Evolutionary conservation across 2,797 vertebrate genomes (phyloP).

Genomic region (Neopelma chrysocephalum): DNA sequence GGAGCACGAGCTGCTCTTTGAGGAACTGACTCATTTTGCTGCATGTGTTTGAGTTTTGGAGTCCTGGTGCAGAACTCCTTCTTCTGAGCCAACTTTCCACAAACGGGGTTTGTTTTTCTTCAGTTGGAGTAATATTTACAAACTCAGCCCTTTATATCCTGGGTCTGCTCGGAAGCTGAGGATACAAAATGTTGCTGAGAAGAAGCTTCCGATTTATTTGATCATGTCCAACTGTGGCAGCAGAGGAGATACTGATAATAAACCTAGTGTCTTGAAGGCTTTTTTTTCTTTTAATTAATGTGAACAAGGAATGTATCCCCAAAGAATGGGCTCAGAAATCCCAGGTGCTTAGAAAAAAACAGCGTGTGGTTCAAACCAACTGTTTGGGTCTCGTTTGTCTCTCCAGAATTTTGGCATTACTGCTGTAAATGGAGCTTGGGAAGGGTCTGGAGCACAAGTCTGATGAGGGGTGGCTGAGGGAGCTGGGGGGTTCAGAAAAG

Average conservation of each 20-base stretch:
- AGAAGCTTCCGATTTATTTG: not conserved
- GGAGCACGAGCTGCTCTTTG: not conserved
- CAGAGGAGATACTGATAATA: not conserved
- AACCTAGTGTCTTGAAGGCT: not conserved
- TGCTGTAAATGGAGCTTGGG: not conserved
- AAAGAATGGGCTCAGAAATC: not conserved
- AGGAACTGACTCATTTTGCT: not conserved
- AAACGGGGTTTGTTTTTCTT: not conserved
- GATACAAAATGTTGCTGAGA: not conserved
- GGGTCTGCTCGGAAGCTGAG: not conserved
- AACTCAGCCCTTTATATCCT: not conserved
- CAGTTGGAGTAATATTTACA: not conserved
- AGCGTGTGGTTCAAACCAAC: not conserved
- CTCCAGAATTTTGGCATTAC: not conserved
- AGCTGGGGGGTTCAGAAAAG: not conserved
- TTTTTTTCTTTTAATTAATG: not conserved
- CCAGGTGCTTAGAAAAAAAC: not conserved
- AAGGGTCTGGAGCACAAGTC: not conserved
- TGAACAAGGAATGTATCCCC: not conserved
- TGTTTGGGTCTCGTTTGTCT: not conserved
- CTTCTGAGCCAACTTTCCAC: slow-evolving; percentile 5
- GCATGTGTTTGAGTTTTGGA: not conserved
- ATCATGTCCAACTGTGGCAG: not conserved
- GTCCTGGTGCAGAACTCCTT: not conserved
- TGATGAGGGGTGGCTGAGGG: not conserved